phyloP scores from a whole-genome alignment of 2,888 invertebrate genomes.

The Sabatieria punctata region DNA sequence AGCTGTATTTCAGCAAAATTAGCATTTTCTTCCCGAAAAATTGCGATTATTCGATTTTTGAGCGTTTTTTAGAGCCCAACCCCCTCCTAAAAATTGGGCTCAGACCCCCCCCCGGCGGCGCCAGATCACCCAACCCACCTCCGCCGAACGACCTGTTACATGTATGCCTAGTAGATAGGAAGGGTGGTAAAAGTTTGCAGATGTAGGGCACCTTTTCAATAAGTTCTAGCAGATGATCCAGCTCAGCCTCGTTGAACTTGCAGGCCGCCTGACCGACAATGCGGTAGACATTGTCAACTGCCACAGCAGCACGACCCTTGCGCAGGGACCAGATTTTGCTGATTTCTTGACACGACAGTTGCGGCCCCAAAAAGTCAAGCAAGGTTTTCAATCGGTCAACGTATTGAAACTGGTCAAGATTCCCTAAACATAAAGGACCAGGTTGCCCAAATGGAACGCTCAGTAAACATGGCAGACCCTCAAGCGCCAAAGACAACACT shows the following conservation, averaged over 20 bases:
- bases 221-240: conserved; percentile 35
- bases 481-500: conserved; percentile 37
- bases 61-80: too few species aligned
- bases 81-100: too few species aligned
- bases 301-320: conserved; percentile 37
- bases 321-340: conserved; percentile 40
- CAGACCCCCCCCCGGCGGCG: too few species aligned
- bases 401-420: conserved; percentile 40
- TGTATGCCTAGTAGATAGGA: too few species aligned
- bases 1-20: neutral
- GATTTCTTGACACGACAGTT: conserved; percentile 36
- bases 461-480: conserved; percentile 20
- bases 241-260: conserved; percentile 35
- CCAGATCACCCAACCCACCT: too few species aligned
- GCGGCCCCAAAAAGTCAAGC: conserved; percentile 39
- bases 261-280: conserved; percentile 39
- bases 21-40: neutral
- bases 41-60: too few species aligned
- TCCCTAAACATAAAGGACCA: conserved; percentile 17
- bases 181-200: too few species aligned
- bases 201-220: conserved; percentile 39
- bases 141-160: too few species aligned
- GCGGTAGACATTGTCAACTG: conserved; percentile 39
- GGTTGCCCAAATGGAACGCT: neutral
- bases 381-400: conserved; percentile 40